phyloP scores from a whole-genome alignment of 2,113 vertebrate genomes.

The Platichthys stellatus region DNA sequence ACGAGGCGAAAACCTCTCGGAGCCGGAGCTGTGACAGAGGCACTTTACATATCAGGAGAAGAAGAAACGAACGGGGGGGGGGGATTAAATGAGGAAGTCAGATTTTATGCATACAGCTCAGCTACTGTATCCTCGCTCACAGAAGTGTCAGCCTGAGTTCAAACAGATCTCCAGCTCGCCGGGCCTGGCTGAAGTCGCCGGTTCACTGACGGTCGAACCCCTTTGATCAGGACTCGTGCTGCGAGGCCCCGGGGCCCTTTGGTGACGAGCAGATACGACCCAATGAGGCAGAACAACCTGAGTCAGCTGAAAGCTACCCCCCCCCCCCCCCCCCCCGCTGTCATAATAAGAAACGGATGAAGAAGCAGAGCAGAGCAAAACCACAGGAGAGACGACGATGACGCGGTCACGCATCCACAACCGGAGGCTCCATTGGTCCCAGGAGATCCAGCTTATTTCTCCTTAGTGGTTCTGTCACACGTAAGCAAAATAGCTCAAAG shows the following conservation, averaged over 20 bases:
- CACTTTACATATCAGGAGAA: background rate
- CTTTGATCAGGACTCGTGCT: slow-evolving; percentile 64
- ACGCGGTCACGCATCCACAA: slow-evolving; percentile 14
- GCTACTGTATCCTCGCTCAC: slow-evolving; percentile 22
- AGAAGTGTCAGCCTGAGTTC: slow-evolving; percentile 48
- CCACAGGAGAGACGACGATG: slow-evolving; percentile 15
- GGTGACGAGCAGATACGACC: slow-evolving; percentile 62
- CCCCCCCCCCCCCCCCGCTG: slow-evolving; percentile 16
- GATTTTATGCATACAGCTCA: background rate
- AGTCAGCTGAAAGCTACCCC: slow-evolving; percentile 65
- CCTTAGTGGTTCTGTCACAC: slow-evolving; percentile 16
- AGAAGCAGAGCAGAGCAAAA: slow-evolving; percentile 48
- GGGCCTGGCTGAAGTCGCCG: slow-evolving; percentile 26
- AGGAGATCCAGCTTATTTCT: slow-evolving; percentile 9
- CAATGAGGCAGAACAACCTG: slow-evolving; percentile 53
- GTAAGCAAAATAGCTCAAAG: background rate
- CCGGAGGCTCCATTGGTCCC: slow-evolving; percentile 23
- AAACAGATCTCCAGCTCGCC: background rate
- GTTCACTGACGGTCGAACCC: slow-evolving; percentile 64
- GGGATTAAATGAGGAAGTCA: background rate
- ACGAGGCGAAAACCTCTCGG: slow-evolving; percentile 20
- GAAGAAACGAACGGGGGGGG: background rate
- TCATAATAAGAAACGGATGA: slow-evolving; percentile 52
- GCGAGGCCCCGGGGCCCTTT: slow-evolving; percentile 21
- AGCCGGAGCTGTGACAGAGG: slow-evolving; percentile 16